phyloP scores from a whole-genome alignment of 2,113 vertebrate species.

The Anoplopoma fimbria region DNA sequence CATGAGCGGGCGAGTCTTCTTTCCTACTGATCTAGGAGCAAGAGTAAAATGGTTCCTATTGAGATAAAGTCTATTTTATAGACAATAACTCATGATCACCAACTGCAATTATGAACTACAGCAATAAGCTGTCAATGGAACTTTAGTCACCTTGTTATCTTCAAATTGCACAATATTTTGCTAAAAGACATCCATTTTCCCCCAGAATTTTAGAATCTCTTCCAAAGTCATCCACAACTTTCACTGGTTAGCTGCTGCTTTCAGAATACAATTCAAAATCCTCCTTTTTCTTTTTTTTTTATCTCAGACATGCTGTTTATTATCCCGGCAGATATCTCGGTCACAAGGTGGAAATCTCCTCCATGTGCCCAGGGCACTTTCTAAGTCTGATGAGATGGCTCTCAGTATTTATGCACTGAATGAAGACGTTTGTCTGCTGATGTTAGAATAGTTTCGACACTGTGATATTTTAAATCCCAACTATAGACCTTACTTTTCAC shows the following conservation, averaged over 20 bases:
- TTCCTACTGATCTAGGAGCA: not conserved
- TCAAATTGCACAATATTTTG: not conserved
- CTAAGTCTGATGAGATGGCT: no score
- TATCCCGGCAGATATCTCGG: not conserved
- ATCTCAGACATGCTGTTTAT: not conserved
- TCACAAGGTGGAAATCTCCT: not conserved
- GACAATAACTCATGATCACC: not conserved
- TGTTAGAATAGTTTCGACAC: not conserved
- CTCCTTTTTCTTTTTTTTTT: not conserved
- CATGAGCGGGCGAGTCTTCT: constrained; percentile 4
- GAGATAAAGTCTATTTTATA: not conserved
- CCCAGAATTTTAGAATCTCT: not conserved
- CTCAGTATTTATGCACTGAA: not conserved
- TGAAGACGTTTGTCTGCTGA: not conserved
- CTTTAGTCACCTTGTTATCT: not conserved
- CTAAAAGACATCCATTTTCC: not conserved
- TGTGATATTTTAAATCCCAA: not conserved
- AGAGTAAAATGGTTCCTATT: not conserved
- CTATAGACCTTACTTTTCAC: not conserved
- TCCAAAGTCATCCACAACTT: not conserved
- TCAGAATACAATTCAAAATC: not conserved
- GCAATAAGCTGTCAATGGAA: not conserved
- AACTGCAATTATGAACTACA: not conserved
- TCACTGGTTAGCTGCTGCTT: no score
- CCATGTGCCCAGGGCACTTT: not conserved